These are phyloP conservation scores for Arrhamphus sclerolepis DNA, from an alignment of 2,797 vertebrate species.

Conservation along the genomic window DNA sequence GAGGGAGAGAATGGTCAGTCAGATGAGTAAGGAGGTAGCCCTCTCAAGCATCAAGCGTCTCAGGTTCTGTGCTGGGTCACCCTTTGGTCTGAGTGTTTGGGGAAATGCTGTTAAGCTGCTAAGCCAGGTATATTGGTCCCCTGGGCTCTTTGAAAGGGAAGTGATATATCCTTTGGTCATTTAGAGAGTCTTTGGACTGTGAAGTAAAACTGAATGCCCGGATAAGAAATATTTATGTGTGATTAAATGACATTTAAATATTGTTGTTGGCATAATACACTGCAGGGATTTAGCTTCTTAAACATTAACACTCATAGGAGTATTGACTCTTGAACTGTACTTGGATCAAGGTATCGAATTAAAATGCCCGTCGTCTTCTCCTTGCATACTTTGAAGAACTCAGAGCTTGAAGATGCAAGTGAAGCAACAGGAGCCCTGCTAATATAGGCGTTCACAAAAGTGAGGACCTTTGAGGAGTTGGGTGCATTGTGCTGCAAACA, in stretches of 20 bases:
- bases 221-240: slow-evolving; percentile 15
- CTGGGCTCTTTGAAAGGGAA: slow-evolving; percentile 78
- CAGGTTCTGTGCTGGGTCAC: slow-evolving; percentile 75
- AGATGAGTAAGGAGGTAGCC: slow-evolving; percentile 66
- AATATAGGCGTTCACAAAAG: slow-evolving; percentile 49
- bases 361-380: neutral
- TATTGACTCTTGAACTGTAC: slow-evolving; percentile 4
- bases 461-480: slow-evolving; percentile 49
- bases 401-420: slow-evolving; percentile 11
- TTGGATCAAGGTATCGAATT: slow-evolving; percentile 1
- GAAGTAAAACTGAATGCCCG: slow-evolving; percentile 45
- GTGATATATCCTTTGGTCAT: slow-evolving; percentile 77
- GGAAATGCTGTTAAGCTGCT: slow-evolving; percentile 84
- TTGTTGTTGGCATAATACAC: neutral
- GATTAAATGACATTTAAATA: slow-evolving; percentile 20
- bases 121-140: slow-evolving; percentile 86
- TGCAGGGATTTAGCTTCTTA: neutral
- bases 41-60: slow-evolving; percentile 78
- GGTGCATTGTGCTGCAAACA: slow-evolving; percentile 67
- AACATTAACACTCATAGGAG: neutral
- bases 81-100: slow-evolving; percentile 79
- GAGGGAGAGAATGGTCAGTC: slow-evolving; percentile 66
- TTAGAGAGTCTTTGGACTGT: slow-evolving; percentile 59
- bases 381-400: slow-evolving; percentile 2
- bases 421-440: slow-evolving; percentile 13